Evolutionary conservation across 2,797 vertebrate species (phyloP).

Genomic region (Xiphophorus birchmanni): DNA sequence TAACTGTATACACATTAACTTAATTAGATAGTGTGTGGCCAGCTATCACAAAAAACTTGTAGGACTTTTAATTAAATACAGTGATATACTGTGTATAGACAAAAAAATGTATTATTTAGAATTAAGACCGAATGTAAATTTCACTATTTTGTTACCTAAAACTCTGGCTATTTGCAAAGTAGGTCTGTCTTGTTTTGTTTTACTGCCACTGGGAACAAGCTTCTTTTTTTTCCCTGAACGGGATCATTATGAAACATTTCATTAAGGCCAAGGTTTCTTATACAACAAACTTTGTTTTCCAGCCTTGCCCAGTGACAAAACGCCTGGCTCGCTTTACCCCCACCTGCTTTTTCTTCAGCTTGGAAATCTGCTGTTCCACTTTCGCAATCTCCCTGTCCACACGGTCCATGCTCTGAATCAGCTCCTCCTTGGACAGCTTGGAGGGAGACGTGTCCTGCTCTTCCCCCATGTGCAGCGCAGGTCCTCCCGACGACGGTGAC

Average conservation of each 20-base stretch:
- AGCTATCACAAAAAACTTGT: not conserved
- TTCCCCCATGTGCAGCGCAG: slow-evolving; percentile 84
- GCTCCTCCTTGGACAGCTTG: slow-evolving; percentile 97
- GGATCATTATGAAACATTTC: not conserved
- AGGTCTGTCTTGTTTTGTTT: not conserved
- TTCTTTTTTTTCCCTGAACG: not conserved
- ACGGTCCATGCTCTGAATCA: slow-evolving; percentile 99
- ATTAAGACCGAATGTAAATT: not conserved
- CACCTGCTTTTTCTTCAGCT: slow-evolving; percentile 99
- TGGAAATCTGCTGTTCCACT: slow-evolving; percentile 98
- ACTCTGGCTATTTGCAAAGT: not conserved
- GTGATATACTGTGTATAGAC: not conserved
- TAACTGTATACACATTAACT: not conserved
- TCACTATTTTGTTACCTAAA: not conserved
- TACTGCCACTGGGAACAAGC: not conserved
- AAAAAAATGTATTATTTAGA: not conserved
- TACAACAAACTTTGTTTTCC: slow-evolving; percentile 11
- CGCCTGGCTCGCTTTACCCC: slow-evolving; percentile 24
- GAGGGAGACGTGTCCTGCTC: slow-evolving; percentile 96
- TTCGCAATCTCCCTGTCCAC: slow-evolving; percentile 98
- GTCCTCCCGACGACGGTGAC: slow-evolving; percentile 85
- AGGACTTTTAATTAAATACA: not conserved
- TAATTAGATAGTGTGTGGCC: not conserved
- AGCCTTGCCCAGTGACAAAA: slow-evolving; percentile 19
- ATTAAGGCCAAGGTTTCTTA: not conserved